A percentile compares a stretch with the other conserved stretches of the same genome.
These are phyloP conservation scores for Perca fluviatilis DNA, from an alignment of 2,113 vertebrate species.

Conservation along the genomic window DNA sequence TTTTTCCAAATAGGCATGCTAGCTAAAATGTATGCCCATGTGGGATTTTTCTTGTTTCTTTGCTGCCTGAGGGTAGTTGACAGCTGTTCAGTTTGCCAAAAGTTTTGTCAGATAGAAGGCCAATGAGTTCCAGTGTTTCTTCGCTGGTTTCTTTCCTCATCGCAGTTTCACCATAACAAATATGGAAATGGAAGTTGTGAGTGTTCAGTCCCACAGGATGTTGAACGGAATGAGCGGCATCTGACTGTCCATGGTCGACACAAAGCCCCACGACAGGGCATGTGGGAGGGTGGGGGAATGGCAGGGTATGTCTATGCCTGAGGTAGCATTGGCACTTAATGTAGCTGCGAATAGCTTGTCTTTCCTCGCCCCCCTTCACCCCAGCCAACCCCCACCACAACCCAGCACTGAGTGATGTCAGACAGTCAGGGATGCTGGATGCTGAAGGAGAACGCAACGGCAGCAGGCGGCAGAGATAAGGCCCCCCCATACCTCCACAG, in stretches of 20 bases:
- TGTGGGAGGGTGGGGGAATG: background rate
- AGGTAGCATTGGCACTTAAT: slow-evolving; percentile 35
- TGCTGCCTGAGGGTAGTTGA: slow-evolving; percentile 59
- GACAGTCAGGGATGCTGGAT: slow-evolving; percentile 74
- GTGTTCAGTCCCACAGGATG: slow-evolving; percentile 38
- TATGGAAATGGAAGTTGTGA: slow-evolving; percentile 42
- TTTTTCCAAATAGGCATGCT: slow-evolving; percentile 37
- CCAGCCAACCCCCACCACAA: slow-evolving; percentile 22
- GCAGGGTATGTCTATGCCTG: slow-evolving; percentile 1
- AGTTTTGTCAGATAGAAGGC: slow-evolving; percentile 52
- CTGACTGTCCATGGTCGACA: slow-evolving; percentile 44
- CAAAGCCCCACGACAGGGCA: slow-evolving; percentile 20
- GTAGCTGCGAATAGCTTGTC: slow-evolving; percentile 34
- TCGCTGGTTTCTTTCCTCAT: slow-evolving; percentile 23
- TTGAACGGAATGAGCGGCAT: slow-evolving; percentile 45
- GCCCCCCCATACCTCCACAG: slow-evolving; percentile 80
- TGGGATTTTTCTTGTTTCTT: slow-evolving; percentile 54
- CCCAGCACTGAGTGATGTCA: slow-evolving; percentile 80
- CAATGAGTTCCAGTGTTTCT: slow-evolving; percentile 41
- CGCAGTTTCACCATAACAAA: slow-evolving; percentile 51
- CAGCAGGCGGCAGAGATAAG: slow-evolving; percentile 86
- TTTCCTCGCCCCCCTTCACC: slow-evolving; percentile 31
- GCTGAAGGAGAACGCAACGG: slow-evolving; percentile 76
- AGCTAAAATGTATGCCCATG: slow-evolving; percentile 48
- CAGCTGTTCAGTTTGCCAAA: slow-evolving; percentile 65